A percentile compares a stretch with the other conserved stretches of the same genome.
These are phyloP conservation scores for Calephelis virginiensis DNA, from an alignment of 1,140 invertebrate genomes.

Conservation along the genomic window DNA sequence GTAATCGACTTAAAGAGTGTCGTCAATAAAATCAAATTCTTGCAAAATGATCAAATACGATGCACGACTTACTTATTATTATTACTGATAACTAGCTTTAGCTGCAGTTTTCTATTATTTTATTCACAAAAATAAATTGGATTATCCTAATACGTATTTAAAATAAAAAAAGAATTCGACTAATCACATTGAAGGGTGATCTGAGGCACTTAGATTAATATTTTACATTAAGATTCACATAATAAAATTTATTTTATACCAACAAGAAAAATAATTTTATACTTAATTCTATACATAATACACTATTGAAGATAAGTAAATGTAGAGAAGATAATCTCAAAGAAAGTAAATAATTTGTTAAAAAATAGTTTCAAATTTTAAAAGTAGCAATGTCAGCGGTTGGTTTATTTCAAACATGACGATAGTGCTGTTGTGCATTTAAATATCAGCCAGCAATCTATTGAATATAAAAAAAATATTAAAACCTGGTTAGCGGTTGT, in stretches of 20 bases:
- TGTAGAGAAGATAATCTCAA: not conserved
- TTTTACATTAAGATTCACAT: constrained; percentile 2
- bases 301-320: constrained; percentile 5
- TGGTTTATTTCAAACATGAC: no score
- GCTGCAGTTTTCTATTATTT: not conserved
- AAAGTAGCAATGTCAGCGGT: no score
- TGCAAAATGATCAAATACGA: no score
- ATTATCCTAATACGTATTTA: not conserved
- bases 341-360: not conserved
- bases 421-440: no score
- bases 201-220: constrained; percentile 13
- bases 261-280: constrained; percentile 8
- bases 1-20: no score
- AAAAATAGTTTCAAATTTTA: not conserved
- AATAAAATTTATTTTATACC: constrained; percentile 6
- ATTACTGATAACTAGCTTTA: no score
- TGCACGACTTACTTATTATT: no score
- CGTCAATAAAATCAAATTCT: no score
- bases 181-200: constrained; percentile 3
- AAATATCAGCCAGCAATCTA: no score
- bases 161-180: not conserved
- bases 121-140: not conserved
- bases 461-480: no score
- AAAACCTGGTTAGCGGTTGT: no score
- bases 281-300: constrained; percentile 8